phyloP scores from a whole-genome alignment of 1,140 invertebrate genomes.

The Heliconius eleuchia region DNA sequence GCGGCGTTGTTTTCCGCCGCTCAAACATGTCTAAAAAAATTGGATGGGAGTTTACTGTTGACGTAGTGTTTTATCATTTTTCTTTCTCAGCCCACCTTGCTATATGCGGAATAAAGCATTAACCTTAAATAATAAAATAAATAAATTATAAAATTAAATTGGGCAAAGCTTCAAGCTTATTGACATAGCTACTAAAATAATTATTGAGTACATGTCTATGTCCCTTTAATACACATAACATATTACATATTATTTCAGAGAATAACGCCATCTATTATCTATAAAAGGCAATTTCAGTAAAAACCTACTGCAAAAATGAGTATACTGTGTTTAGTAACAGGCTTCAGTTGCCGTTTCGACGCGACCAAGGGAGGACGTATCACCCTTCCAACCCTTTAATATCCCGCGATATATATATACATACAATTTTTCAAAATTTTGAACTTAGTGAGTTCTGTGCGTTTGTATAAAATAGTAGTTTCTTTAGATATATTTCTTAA shows the following conservation, averaged over 20 bases:
- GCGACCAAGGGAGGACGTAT: slow-evolving; percentile 26
- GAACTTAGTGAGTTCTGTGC: background rate
- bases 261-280: slow-evolving; percentile 42
- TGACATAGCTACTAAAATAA: too few relatives aligned
- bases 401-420: slow-evolving; percentile 5
- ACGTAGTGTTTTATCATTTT: too few relatives aligned
- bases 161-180: too few relatives aligned
- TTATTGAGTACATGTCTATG: too few relatives aligned
- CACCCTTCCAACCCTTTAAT: background rate
- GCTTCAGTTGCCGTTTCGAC: slow-evolving; percentile 45
- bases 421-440: background rate
- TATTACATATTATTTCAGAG: background rate
- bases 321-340: slow-evolving; percentile 42
- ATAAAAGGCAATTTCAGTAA: slow-evolving; percentile 25
- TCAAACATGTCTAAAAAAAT: too few relatives aligned
- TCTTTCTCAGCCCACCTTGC: too few relatives aligned
- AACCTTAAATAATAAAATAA: too few relatives aligned
- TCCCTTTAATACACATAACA: too few relatives aligned
- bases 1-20: too few relatives aligned
- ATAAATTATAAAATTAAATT: too few relatives aligned
- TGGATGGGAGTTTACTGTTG: too few relatives aligned
- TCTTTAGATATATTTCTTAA: background rate
- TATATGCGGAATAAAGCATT: too few relatives aligned
- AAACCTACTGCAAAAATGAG: slow-evolving; percentile 41
- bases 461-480: background rate